Evolutionary conservation across 2,888 invertebrate species (phyloP).

Genomic region (Abrostola triplasia): DNA sequence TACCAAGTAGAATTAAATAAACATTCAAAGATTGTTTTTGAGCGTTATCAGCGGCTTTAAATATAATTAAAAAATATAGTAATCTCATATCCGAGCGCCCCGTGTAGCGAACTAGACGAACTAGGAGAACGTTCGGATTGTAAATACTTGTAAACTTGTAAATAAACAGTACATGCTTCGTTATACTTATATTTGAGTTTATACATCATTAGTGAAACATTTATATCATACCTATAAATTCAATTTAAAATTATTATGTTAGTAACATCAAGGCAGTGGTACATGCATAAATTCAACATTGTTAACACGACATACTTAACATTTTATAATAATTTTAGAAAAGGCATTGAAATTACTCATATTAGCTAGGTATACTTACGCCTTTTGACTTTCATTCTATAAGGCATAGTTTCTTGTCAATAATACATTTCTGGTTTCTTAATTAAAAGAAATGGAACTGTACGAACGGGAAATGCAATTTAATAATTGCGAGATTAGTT

Average conservation of each 20-base stretch:
- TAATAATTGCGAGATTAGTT: constrained; percentile 34
- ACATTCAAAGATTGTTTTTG: constrained; percentile 50
- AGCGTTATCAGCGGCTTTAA: constrained; percentile 61
- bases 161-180: constrained; percentile 55
- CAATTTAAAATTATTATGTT: constrained; percentile 69
- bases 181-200: constrained; percentile 63
- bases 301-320: constrained; percentile 65
- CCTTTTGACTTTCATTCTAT: constrained; percentile 48
- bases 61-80: constrained; percentile 55
- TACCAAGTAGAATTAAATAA: constrained; percentile 42
- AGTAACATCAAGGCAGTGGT: constrained; percentile 83
- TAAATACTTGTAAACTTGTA: constrained; percentile 54
- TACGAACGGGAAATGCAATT: constrained; percentile 33
- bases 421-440: constrained; percentile 45
- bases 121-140: constrained; percentile 21
- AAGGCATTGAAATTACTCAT: constrained; percentile 59
- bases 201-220: constrained; percentile 69
- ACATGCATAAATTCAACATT: constrained; percentile 73
- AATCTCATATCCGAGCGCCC: constrained; percentile 29
- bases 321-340: constrained; percentile 64
- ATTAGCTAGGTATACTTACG: constrained; percentile 34
- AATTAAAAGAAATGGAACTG: constrained; percentile 42
- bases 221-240: constrained; percentile 70
- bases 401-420: constrained; percentile 56
- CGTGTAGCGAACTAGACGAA: constrained; percentile 7